A percentile compares a stretch with the other conserved stretches of the same genome.
Conservation (phyloP, 2,797 vertebrate species). For the Gila robusta region DNA sequence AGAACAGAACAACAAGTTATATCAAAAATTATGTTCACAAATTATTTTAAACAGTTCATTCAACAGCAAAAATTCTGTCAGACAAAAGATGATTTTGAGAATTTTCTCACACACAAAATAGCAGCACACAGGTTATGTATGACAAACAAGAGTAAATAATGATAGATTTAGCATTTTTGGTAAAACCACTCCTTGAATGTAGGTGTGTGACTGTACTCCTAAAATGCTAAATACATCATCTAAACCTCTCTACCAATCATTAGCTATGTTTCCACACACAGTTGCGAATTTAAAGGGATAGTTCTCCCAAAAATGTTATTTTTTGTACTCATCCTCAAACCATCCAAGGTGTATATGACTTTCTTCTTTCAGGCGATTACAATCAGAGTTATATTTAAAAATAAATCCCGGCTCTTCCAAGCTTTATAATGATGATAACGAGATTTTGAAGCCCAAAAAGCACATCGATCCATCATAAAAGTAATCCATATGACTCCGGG, state of each 20-base stretch:
- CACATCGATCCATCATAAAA: too few relatives aligned
- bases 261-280: background rate
- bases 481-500: too few relatives aligned
- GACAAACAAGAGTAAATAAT: background rate
- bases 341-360: too few relatives aligned
- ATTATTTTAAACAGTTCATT: background rate
- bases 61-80: background rate
- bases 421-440: too few relatives aligned
- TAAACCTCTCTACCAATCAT: background rate
- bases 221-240: background rate
- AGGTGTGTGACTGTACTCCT: too few relatives aligned
- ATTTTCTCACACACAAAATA: background rate
- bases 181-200: background rate
- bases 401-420: too few relatives aligned
- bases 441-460: too few relatives aligned
- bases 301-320: too few relatives aligned
- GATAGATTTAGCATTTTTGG: background rate
- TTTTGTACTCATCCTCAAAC: too few relatives aligned
- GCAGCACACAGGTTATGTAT: background rate
- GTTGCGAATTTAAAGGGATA: background rate
- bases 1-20: background rate
- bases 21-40: background rate
- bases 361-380: too few relatives aligned
- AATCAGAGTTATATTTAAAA: too few relatives aligned
- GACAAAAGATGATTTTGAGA: background rate